Conservation (phyloP, 2,888 invertebrate genomes). For the Ormyrus nitidulus region DNA sequence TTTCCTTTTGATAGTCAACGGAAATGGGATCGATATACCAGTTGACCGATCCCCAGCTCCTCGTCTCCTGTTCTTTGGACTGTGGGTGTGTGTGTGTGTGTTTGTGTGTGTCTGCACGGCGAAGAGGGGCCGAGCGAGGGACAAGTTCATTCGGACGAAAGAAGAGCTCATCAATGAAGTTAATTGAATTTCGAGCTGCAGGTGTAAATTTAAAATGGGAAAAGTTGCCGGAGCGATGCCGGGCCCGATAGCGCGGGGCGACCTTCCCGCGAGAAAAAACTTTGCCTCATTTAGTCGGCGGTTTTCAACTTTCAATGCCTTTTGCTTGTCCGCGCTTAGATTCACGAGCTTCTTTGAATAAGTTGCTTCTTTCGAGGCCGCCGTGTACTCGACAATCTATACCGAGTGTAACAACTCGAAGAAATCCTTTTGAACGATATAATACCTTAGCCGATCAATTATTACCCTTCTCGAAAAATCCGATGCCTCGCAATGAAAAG, state of each 20-base stretch:
- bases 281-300: slow-evolving; percentile 9
- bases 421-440: neutral
- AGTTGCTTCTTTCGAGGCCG: neutral
- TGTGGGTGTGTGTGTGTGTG: neutral
- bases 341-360: slow-evolving; percentile 30
- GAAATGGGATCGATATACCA: slow-evolving; percentile 72
- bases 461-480: no score
- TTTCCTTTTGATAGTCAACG: slow-evolving; percentile 72
- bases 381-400: neutral
- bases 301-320: slow-evolving; percentile 1
- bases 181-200: slow-evolving; percentile 41
- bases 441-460: no score
- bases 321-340: neutral
- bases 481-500: no score
- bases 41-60: slow-evolving; percentile 58
- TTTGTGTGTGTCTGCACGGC: neutral
- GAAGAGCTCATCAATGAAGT: slow-evolving; percentile 48
- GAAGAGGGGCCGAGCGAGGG: neutral
- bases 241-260: neutral
- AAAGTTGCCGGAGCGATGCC: slow-evolving; percentile 29
- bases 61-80: slow-evolving; percentile 23
- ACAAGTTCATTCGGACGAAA: slow-evolving; percentile 18
- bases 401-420: neutral
- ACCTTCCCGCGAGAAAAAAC: neutral
- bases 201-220: slow-evolving; percentile 48